These are phyloP conservation scores for Petrophora chlorosata DNA, from an alignment of 2,888 invertebrate species.

Conservation along the genomic window DNA sequence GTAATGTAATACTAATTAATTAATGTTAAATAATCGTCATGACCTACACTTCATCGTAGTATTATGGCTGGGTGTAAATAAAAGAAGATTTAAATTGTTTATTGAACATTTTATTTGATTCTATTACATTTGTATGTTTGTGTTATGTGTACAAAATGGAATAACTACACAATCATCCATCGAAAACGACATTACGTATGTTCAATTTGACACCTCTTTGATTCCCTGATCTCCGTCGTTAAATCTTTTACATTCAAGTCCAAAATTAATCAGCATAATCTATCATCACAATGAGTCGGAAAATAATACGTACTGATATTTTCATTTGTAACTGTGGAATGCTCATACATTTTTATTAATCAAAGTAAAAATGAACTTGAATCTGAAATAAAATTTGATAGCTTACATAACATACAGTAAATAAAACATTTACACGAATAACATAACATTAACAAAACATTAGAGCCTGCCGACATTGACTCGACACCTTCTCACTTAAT, in stretches of 20 bases:
- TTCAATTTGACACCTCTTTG: conserved; percentile 15
- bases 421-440: conserved; percentile 33
- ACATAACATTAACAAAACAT: conserved; percentile 25
- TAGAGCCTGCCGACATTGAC: conserved; percentile 1
- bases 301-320: conserved; percentile 1
- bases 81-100: conserved; percentile 36
- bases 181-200: conserved; percentile 35
- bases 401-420: conserved; percentile 33
- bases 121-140: conserved; percentile 50
- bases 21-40: too few species aligned
- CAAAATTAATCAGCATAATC: not conserved
- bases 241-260: not conserved
- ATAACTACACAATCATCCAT: conserved; percentile 48
- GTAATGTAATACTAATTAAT: too few species aligned
- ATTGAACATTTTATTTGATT: conserved; percentile 45
- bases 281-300: not conserved
- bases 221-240: not conserved
- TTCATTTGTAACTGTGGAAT: conserved; percentile 26
- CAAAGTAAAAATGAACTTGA: conserved; percentile 32
- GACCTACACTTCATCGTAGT: too few species aligned
- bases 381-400: conserved; percentile 33
- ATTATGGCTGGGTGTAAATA: conserved; percentile 27
- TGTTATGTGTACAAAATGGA: conserved; percentile 57
- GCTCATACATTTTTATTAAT: conserved; percentile 22
- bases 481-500: conserved; percentile 7